A percentile compares a stretch with the other conserved stretches of the same genome.
phyloP scores from a whole-genome alignment of 2,888 invertebrate species.

The Volucella inflata region DNA sequence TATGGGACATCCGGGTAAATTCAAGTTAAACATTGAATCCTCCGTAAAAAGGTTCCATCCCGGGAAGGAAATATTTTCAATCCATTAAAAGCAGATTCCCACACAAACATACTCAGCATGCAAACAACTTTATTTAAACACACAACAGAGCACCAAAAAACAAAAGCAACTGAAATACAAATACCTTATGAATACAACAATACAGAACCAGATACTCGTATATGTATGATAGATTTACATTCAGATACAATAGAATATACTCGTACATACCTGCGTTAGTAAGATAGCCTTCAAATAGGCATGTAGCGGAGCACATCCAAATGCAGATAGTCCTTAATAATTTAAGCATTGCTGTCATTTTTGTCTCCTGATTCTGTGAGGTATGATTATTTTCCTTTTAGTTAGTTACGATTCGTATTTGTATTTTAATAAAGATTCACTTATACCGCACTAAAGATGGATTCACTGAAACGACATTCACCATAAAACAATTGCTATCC shows the following conservation, averaged over 20 bases:
- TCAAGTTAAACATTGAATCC: constrained; percentile 54
- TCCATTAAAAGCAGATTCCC: constrained; percentile 52
- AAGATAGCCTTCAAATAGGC: constrained; percentile 62
- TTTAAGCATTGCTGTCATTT: constrained; percentile 59
- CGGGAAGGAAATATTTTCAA: constrained; percentile 43
- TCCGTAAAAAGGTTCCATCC: constrained; percentile 24
- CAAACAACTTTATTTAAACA: constrained; percentile 52
- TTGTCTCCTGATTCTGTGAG: constrained; percentile 23
- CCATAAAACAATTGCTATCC: constrained; percentile 20
- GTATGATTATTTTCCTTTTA: constrained; percentile 34
- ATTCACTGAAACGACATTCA: constrained; percentile 51
- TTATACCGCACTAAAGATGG: constrained; percentile 16
- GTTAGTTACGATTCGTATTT: constrained; percentile 21
- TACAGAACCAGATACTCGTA: too few species aligned
- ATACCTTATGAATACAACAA: too few species aligned
- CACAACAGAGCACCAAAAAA: background rate
- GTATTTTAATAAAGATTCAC: constrained; percentile 56
- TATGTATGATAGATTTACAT: background rate
- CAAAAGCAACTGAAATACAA: background rate
- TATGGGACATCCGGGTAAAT: constrained; percentile 39
- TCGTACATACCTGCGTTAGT: constrained; percentile 69
- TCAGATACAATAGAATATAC: background rate
- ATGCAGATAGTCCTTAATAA: constrained; percentile 71
- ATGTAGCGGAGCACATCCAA: constrained; percentile 70
- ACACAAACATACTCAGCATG: constrained; percentile 33